Conservation (phyloP, 2,113 vertebrate species). For the Athene cunicularia region DNA sequence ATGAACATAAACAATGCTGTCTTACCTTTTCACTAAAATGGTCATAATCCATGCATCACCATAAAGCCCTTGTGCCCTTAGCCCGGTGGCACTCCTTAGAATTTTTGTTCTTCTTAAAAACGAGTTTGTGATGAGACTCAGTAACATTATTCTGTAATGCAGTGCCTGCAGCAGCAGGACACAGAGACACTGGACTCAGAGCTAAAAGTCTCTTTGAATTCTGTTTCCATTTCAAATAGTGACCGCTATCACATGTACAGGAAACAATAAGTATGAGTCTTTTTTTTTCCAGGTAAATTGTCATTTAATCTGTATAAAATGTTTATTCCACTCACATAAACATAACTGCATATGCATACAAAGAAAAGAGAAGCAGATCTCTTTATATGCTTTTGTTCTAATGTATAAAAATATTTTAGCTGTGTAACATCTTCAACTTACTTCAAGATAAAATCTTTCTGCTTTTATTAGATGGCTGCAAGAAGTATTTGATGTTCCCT, state of each 20-base stretch:
- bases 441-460: not conserved
- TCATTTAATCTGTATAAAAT: not conserved
- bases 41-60: not conserved
- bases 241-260: not conserved
- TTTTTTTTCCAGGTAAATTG: not conserved
- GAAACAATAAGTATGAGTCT: not conserved
- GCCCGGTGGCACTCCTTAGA: not conserved
- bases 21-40: not conserved
- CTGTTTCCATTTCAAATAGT: not conserved
- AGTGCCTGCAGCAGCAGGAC: not conserved
- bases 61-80: not conserved
- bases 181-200: not conserved
- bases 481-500: conserved; percentile 91
- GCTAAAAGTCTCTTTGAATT: not conserved
- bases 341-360: not conserved
- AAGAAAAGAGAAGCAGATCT: not conserved
- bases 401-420: not conserved
- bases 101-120: not conserved
- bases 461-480: conserved; percentile 88
- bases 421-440: not conserved
- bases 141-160: not conserved
- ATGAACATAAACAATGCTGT: not conserved
- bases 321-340: not conserved
- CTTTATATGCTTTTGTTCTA: not conserved
- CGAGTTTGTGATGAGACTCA: not conserved